phyloP scores from a whole-genome alignment of 2,888 invertebrate genomes.

The Microctonus brassicae region DNA sequence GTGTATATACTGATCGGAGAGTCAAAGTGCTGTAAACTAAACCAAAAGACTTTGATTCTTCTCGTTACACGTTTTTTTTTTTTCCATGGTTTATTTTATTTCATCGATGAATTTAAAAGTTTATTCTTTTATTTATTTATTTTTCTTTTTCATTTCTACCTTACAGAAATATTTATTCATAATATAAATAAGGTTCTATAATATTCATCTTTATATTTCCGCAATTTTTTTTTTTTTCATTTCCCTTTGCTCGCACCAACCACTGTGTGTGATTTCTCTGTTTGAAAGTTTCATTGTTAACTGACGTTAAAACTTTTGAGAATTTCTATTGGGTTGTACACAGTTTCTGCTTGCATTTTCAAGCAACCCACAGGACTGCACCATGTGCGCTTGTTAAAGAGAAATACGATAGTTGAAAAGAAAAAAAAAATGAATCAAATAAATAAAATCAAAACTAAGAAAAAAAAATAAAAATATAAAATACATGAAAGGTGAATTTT shows the following conservation, averaged over 20 bases:
- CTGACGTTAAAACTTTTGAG: neutral
- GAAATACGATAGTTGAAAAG: slow-evolving; percentile 11
- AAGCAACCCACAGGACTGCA: neutral
- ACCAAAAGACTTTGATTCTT: slow-evolving; percentile 6
- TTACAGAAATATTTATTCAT: neutral
- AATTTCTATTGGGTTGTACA: neutral
- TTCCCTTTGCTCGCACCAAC: too few relatives aligned
- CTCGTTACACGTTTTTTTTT: slow-evolving; percentile 4
- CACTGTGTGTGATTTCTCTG: neutral
- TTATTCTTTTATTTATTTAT: neutral
- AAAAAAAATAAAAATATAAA: too few relatives aligned
- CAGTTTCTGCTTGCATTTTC: neutral
- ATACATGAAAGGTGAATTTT: too few relatives aligned
- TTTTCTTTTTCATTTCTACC: neutral
- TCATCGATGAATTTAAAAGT: neutral
- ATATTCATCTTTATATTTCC: neutral
- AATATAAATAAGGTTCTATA: too few relatives aligned
- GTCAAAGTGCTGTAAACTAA: too few relatives aligned
- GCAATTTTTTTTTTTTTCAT: neutral
- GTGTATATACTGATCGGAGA: too few relatives aligned
- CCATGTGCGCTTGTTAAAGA: slow-evolving; percentile 5
- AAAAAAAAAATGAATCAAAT: neutral
- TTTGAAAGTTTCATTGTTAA: neutral
- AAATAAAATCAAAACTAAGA: too few relatives aligned
- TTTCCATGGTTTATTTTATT: neutral